These are phyloP conservation scores for Loripinus fragilis DNA, from an alignment of 2,888 invertebrate species.

Conservation along the genomic window DNA sequence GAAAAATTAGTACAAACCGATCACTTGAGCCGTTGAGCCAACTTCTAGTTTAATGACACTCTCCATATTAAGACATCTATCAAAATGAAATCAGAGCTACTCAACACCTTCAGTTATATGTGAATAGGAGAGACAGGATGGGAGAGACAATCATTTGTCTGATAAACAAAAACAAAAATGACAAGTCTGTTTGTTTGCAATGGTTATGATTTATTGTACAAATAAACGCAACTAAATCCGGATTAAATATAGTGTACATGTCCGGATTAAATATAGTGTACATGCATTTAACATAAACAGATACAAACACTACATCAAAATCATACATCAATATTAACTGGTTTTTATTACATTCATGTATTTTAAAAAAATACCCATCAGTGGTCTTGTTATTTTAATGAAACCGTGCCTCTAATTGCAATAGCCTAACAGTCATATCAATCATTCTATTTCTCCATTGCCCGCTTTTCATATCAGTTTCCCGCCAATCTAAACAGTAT, in stretches of 20 bases:
- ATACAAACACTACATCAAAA: too few species aligned
- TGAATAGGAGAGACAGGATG: not conserved
- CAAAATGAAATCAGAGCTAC: conserved; percentile 27
- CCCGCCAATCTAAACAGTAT: conserved; percentile 37
- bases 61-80: conserved; percentile 33
- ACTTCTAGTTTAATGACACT: conserved; percentile 38
- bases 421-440: conserved; percentile 27
- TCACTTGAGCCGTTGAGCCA: conserved; percentile 41
- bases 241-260: too few species aligned
- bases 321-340: not conserved
- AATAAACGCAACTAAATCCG: too few species aligned
- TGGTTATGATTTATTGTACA: too few species aligned
- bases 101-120: conserved; percentile 10
- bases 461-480: conserved; percentile 37
- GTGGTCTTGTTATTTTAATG: not conserved
- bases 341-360: not conserved
- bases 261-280: not conserved
- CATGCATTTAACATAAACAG: not conserved
- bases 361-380: too few species aligned
- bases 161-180: not conserved
- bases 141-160: too few species aligned
- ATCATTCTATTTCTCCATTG: conserved; percentile 41
- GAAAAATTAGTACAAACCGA: conserved; percentile 30
- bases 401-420: conserved; percentile 31
- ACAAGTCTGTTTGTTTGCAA: not conserved